phyloP scores from a whole-genome alignment of 2,113 vertebrate species.

The Mormyrus iriodes region DNA sequence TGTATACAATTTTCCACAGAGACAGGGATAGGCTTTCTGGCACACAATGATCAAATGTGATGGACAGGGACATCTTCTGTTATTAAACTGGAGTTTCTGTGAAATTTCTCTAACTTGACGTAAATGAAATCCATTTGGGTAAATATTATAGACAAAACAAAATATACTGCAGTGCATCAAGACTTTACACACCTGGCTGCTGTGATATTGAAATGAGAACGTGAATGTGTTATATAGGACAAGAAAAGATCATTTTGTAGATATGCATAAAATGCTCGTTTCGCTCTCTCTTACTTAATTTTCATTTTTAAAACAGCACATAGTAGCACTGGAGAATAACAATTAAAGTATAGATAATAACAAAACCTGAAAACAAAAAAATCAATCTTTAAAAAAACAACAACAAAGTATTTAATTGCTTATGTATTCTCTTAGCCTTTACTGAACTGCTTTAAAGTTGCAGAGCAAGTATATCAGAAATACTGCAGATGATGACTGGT shows the following conservation, averaged over 20 bases:
- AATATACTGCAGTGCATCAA: neutral
- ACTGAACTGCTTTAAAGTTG: neutral
- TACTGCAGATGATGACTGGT: neutral
- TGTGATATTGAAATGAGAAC: neutral
- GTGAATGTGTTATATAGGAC: neutral
- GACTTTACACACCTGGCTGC: neutral
- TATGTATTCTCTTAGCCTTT: neutral
- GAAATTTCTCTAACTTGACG: neutral
- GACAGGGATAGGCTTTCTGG: neutral
- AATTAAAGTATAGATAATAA: neutral
- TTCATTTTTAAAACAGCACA: neutral
- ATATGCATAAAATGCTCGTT: neutral
- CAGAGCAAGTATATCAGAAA: neutral
- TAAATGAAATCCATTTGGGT: neutral
- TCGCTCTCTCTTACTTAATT: neutral
- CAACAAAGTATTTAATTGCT: neutral
- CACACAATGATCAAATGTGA: neutral
- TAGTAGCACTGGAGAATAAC: neutral
- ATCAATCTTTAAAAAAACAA: too few relatives aligned
- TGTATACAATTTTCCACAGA: neutral
- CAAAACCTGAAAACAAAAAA: neutral
- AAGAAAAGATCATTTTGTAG: neutral
- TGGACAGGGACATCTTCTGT: neutral
- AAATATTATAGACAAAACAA: neutral
- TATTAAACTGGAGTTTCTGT: neutral